Percentiles rank a stretch among this genome's conserved stretches.
These are phyloP conservation scores for Salpingus planirostris DNA, from an alignment of 2,888 invertebrate species.

Conservation along the genomic window DNA sequence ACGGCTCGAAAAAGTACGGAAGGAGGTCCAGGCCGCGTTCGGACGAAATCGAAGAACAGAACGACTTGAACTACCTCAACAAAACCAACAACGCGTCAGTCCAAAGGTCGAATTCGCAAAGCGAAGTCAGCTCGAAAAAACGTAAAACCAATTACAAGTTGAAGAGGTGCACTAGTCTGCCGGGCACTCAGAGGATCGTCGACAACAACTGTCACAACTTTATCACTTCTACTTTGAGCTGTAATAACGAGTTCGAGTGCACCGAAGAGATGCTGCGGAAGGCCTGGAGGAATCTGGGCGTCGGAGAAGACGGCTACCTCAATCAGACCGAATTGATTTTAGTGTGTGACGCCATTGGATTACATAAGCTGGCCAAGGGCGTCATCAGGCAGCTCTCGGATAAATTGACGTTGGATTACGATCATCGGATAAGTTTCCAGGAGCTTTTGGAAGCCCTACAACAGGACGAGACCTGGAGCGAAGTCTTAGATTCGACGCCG, in stretches of 20 bases:
- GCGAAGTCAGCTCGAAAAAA: conserved; percentile 46
- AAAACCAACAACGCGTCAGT: conserved; percentile 34
- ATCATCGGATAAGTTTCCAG: conserved; percentile 56
- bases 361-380: conserved; percentile 55
- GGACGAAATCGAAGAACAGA: conserved; percentile 37
- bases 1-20: conserved; percentile 69
- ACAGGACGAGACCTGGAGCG: conserved; percentile 43
- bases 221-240: conserved; percentile 35
- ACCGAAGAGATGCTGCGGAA: conserved; percentile 53
- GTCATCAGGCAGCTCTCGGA: conserved; percentile 57
- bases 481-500: conserved; percentile 26
- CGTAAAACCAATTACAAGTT: conserved; percentile 44
- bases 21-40: conserved; percentile 57
- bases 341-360: conserved; percentile 59
- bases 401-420: conserved; percentile 53
- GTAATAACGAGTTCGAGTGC: conserved; percentile 31
- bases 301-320: conserved; percentile 52
- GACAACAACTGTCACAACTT: conserved; percentile 2
- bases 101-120: conserved; percentile 49
- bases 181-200: conserved; percentile 35
- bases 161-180: conserved; percentile 49
- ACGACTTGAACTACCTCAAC: conserved; percentile 30
- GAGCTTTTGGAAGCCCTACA: conserved; percentile 56
- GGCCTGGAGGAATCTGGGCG: conserved; percentile 55
- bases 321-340: conserved; percentile 54